Conservation (phyloP, 2,113 vertebrate genomes). For the Rafetus swinhoei region DNA sequence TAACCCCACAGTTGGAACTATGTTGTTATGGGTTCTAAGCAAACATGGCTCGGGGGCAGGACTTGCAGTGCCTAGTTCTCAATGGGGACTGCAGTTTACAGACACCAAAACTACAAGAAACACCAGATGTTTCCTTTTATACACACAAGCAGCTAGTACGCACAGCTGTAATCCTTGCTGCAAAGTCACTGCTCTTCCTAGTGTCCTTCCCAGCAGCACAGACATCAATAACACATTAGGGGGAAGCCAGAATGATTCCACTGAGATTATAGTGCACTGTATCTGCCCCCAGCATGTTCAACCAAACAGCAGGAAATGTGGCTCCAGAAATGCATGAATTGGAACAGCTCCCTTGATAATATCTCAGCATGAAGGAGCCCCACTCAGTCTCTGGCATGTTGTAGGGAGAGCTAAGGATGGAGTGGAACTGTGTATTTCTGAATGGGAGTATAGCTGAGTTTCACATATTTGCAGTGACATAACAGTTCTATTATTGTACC, state of each 20-base stretch:
- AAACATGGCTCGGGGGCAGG: neutral
- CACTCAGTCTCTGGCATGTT: fast-evolving
- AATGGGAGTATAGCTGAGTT: neutral
- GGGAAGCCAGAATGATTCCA: neutral
- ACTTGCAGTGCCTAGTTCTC: neutral
- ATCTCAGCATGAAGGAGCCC: neutral
- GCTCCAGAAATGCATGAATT: neutral
- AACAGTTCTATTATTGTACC: neutral
- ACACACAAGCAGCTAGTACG: neutral
- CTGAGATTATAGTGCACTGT: neutral
- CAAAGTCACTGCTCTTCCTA: neutral
- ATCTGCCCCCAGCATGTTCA: fast-evolving
- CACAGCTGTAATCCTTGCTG: neutral
- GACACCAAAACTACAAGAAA: neutral
- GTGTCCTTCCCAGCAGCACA: neutral
- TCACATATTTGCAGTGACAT: conserved; percentile 32
- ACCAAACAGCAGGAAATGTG: fast-evolving
- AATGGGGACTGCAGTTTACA: fast-evolving
- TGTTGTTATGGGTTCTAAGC: neutral
- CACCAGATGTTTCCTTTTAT: fast-evolving
- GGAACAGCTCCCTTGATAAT: fast-evolving
- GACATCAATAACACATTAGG: neutral
- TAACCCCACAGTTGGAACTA: neutral
- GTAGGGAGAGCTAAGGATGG: neutral
- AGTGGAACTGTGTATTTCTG: neutral